Conservation (phyloP, 2,888 invertebrate genomes). For the Aproaerema taeniolella region DNA sequence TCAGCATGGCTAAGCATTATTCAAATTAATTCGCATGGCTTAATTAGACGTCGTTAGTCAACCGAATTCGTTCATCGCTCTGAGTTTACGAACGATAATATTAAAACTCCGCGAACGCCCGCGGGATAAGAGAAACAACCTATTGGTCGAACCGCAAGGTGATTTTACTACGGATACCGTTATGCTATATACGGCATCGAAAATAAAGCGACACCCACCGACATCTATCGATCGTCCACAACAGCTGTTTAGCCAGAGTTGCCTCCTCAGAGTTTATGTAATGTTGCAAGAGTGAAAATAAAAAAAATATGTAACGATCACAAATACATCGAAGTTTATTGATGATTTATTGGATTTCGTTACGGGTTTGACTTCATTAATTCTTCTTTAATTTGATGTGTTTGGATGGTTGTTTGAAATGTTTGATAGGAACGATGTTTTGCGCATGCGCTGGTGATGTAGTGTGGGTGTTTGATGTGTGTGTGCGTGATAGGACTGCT, state of each 20-base stretch:
- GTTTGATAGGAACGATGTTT: not conserved
- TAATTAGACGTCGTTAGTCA: conserved; percentile 40
- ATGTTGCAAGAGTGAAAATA: conserved; percentile 6
- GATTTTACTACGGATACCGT: conserved; percentile 72
- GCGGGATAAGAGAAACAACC: conserved; percentile 52
- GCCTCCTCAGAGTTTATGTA: not conserved
- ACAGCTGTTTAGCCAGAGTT: conserved; percentile 49
- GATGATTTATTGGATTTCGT: conserved; percentile 3
- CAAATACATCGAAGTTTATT: conserved; percentile 10
- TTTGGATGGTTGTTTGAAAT: not conserved
- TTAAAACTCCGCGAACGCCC: conserved; percentile 55
- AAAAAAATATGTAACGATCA: too few species aligned
- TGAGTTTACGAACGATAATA: conserved; percentile 44
- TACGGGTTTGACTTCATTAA: not conserved
- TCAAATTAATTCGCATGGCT: conserved; percentile 32
- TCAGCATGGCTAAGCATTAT: conserved; percentile 23
- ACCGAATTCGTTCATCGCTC: conserved; percentile 52
- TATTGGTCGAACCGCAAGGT: conserved; percentile 37
- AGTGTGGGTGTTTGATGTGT: conserved; percentile 23
- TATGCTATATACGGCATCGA: conserved; percentile 58
- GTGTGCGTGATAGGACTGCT: too few species aligned
- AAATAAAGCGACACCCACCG: conserved; percentile 74
- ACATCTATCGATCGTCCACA: conserved; percentile 71
- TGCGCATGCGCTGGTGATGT: conserved; percentile 24
- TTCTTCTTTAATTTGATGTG: not conserved